These are phyloP conservation scores for Incurvaria masculella DNA, from an alignment of 2,888 invertebrate genomes.

Conservation along the genomic window DNA sequence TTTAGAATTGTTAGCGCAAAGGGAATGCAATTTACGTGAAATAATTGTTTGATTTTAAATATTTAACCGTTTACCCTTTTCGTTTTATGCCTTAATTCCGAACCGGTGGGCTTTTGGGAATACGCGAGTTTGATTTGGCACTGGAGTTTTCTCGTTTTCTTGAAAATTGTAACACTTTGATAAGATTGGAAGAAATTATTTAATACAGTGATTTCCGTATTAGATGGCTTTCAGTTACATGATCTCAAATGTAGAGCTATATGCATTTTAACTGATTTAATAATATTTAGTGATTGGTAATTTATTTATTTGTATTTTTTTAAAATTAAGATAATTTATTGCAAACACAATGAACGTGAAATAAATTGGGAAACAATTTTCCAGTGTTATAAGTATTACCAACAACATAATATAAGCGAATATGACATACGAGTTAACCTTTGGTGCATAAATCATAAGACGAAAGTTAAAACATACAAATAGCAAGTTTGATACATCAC, in stretches of 20 bases:
- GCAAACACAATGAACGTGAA: too few relatives aligned
- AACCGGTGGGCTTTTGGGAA: neutral
- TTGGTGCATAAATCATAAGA: constrained; percentile 37
- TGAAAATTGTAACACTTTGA: neutral
- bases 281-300: too few relatives aligned
- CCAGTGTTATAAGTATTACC: too few relatives aligned
- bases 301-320: too few relatives aligned
- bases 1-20: constrained; percentile 53
- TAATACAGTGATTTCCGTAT: too few relatives aligned
- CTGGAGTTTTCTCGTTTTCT: neutral
- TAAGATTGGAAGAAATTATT: neutral
- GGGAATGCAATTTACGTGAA: constrained; percentile 54
- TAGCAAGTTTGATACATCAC: constrained; percentile 50
- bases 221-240: too few relatives aligned
- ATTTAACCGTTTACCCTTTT: constrained; percentile 28
- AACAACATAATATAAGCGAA: too few relatives aligned
- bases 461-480: constrained; percentile 49
- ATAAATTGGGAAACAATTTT: too few relatives aligned
- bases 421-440: constrained; percentile 28
- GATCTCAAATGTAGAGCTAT: too few relatives aligned
- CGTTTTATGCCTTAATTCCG: neutral
- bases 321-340: too few relatives aligned
- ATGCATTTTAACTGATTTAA: too few relatives aligned
- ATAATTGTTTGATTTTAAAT: constrained; percentile 53
- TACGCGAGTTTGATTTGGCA: neutral